Base-by-base conservation (phyloP, 2,888 invertebrate genomes). In the Masnerella sp. region DNA sequence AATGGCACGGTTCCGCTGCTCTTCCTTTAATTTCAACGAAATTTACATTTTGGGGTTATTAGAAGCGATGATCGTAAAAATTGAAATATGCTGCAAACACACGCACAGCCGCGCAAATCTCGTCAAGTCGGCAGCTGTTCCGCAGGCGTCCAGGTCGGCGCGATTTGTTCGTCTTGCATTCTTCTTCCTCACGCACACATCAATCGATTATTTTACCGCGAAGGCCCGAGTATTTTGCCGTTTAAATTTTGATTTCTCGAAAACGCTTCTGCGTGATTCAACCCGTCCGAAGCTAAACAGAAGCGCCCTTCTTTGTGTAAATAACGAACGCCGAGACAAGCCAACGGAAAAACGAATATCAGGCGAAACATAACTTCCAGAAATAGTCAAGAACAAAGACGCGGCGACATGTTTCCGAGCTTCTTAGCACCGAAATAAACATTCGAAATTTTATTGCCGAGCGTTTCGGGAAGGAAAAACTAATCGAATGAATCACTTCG, bases 151-250 rank as follows among this genome's bases (percentile, higher is more conserved):
- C 77, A 75, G 78, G 59, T 69, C 28, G 40, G 62, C 79, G 83
- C 80, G 77, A 82, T 83, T 86, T 84, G 82, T 82, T 86, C 82
- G 70, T 82, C 78, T 84, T 78, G 80, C 84, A 87, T 86, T 86
- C 86, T 81, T 83, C 71, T 79, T 74, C 77, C 76, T 82, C n/a
- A 84, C 83, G 83, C 83, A 83, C 32, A 49, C 30, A 64, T 34
- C 28, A 82, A 83, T 83, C 78, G 79, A 78, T 79, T 79, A 77
- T 78, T 77, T 74, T 68, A 70, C 77, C 9, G 77, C 77, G 76
- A 67, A 75, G 71, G 30, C 34, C 51, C 54, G 51, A 62, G 28
- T 54, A 54, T 22, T 7, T 49, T 51, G 20, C 38, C 22, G 18
- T 18, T 54, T 12, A 17, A 61, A 42, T 67, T 58, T 62, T 58